A percentile compares a stretch with the other conserved stretches of the same genome.
phyloP scores from a whole-genome alignment of 53 echinoderm and acorn worm species.

The Patiria pectinifera region DNA sequence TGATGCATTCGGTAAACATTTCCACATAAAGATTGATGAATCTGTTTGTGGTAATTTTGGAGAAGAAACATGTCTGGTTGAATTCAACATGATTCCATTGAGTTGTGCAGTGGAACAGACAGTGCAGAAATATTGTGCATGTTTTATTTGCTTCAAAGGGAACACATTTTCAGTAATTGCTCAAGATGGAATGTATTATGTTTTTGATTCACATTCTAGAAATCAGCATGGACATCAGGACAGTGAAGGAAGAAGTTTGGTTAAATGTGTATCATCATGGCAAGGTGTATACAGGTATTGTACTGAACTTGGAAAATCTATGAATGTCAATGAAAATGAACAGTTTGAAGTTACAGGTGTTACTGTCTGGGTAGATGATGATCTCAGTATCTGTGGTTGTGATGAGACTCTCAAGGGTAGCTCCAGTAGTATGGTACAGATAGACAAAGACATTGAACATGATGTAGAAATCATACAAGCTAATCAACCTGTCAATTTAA shows the following conservation, averaged over 20 bases:
- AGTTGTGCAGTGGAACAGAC: not conserved
- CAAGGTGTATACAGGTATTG: constrained; percentile 36
- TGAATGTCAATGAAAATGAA: not conserved
- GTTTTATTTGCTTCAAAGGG: constrained; percentile 1
- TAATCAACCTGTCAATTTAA: not conserved
- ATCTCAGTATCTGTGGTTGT: not conserved
- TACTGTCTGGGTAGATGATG: not conserved
- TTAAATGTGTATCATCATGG: not conserved
- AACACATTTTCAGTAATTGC: constrained; percentile 40
- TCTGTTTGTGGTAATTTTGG: not conserved
- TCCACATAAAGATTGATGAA: constrained; percentile 17
- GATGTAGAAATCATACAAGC: not conserved
- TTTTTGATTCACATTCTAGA: constrained; percentile 33
- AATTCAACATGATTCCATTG: constrained; percentile 2
- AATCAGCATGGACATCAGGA: not conserved
- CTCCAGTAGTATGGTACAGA: not conserved
- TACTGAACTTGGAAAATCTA: not conserved
- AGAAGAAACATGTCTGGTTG: not conserved
- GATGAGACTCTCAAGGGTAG: not conserved
- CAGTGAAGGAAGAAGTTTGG: constrained; percentile 1
- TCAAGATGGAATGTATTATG: not conserved
- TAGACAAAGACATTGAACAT: not conserved
- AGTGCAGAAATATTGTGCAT: not conserved
- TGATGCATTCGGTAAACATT: not conserved
- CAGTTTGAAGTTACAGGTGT: not conserved